Evolutionary conservation across 1,140 invertebrate species (phyloP), one percentile per base, ranked within the genome.

Genomic region (Pomacea maculata): DNA sequence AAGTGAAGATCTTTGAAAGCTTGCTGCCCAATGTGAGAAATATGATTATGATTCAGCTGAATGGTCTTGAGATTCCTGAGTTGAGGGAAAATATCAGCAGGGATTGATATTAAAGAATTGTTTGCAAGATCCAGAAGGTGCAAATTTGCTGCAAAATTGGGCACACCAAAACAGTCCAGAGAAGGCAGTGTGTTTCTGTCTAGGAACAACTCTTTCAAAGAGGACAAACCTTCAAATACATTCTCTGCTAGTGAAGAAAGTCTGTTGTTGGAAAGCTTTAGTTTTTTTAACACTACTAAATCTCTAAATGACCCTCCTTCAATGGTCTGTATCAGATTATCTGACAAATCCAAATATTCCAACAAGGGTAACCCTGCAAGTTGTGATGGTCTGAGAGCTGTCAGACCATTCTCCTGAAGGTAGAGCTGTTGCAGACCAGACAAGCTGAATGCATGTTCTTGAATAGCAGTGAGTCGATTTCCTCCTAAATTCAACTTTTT

Each of bases 1-100:
- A 86, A 70, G 25, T 74, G 76, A 17, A 86, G 71, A 34, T 65
- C 73, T 10, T 70, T 73, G 68, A 86, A 86, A 21, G 85, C 65
- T 57, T 76, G 74, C 15, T 76, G 65, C 15, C 76, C 79, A 29
- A 86, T 83, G 21, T 45, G 21, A 15, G 70, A 68, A 54, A 86
- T 82, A 3, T 72, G n/a, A 81, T 86, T 86, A 34, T 75, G 17
- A 45, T 80, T 80, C 17, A 86, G 57, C 45, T 85, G 73, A 25
- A 86, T 65, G 57, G 64, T 78, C 70, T 55, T 74, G 21, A 86
- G 65, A 55, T 81, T 77, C 8, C 14, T 65, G 63, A 84, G 81
- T 52, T 77, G 65, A 57, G 80, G 65, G 57, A 86, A 83, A n/a
- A 83, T 67, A 70, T 86, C 68, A 19, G 67, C 45, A 8, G 80